Percentiles rank a stretch among this genome's conserved stretches.
These are phyloP conservation scores for Cacatua alba DNA, from an alignment of 2,113 vertebrate genomes.

Conservation along the genomic window DNA sequence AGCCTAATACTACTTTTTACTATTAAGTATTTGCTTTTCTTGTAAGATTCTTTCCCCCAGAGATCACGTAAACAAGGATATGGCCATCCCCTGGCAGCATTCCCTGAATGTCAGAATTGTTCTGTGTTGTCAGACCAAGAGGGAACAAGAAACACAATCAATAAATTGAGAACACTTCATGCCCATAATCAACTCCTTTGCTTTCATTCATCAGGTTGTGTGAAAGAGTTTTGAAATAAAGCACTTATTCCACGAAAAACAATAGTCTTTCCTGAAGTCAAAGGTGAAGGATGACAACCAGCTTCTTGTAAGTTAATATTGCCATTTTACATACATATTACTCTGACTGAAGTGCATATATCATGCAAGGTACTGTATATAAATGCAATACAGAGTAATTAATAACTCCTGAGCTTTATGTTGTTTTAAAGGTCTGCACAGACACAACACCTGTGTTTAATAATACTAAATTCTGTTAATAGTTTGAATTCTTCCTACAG, in stretches of 20 bases:
- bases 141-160: neutral
- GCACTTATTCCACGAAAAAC: neutral
- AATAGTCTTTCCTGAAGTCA: neutral
- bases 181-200: neutral
- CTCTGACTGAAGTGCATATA: neutral
- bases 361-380: neutral
- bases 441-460: neutral
- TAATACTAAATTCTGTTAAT: neutral
- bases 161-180: neutral
- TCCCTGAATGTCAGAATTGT: neutral
- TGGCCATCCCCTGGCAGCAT: neutral
- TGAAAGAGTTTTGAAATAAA: neutral
- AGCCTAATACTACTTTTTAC: slow-evolving; percentile 16
- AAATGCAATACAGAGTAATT: neutral
- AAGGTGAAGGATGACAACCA: neutral
- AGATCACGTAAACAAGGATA: slow-evolving; percentile 35
- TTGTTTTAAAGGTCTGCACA: neutral
- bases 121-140: neutral
- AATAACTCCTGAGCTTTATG: neutral
- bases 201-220: neutral
- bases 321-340: neutral
- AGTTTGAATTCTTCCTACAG: neutral
- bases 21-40: slow-evolving; percentile 39
- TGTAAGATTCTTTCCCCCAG: neutral
- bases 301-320: neutral